These are phyloP conservation scores for Amphiduros pacificus DNA, from an alignment of 2,888 invertebrate genomes.

Conservation along the genomic window DNA sequence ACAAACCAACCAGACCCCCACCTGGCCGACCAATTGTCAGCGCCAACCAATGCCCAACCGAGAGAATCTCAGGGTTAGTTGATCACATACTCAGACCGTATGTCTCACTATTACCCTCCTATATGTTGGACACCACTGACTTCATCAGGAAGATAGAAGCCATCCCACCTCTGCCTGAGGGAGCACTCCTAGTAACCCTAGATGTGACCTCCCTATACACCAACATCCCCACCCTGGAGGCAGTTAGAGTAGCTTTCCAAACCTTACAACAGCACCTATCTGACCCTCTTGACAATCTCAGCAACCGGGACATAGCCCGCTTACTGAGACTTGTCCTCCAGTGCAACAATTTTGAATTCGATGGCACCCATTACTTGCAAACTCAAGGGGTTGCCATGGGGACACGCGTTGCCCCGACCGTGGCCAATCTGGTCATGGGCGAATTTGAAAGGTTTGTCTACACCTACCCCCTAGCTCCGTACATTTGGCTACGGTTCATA, in stretches of 20 bases:
- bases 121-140: not conserved
- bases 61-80: constrained; percentile 4
- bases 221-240: no score
- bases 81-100: not conserved
- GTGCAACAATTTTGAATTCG: constrained; percentile 7
- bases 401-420: constrained; percentile 2
- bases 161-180: no score
- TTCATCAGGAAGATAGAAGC: not conserved
- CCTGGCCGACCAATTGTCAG: constrained; percentile 4
- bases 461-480: not conserved
- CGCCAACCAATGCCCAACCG: constrained; percentile 1
- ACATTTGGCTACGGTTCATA: constrained; percentile 1
- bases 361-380: constrained; percentile 4
- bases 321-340: not conserved
- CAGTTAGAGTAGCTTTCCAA: no score
- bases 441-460: not conserved
- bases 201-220: constrained; percentile 5
- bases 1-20: not conserved
- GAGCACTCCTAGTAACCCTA: not conserved
- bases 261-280: no score
- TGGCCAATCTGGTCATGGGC: constrained; percentile 2
- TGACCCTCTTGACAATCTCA: no score
- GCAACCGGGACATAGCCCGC: no score
- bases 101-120: not conserved
- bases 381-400: constrained; percentile 4